A percentile compares a stretch with the other conserved stretches of the same genome.
These are phyloP conservation scores for Colletes collaris DNA, from an alignment of 2,888 invertebrate species.

Conservation along the genomic window DNA sequence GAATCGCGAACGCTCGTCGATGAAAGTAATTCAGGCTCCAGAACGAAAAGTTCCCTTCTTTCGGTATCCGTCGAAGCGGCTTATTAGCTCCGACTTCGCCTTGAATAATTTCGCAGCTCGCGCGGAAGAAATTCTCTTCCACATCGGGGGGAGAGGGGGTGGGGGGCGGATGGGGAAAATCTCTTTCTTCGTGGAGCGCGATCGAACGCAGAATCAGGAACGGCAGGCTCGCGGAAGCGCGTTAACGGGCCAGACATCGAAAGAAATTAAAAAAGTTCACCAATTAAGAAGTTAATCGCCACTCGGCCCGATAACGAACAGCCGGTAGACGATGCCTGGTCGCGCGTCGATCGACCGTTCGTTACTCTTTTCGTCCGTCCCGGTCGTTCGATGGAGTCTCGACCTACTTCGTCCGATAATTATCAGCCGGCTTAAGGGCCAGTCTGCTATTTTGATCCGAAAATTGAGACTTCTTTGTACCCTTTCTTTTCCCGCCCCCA, in stretches of 20 bases:
- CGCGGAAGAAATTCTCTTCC: conserved; percentile 8
- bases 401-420: conserved; percentile 75
- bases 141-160: not conserved
- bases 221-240: not conserved
- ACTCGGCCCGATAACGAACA: conserved; percentile 62
- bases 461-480: too few relatives aligned
- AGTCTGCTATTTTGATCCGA: too few relatives aligned
- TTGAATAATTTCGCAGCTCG: conserved; percentile 32
- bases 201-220: not conserved
- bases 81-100: conserved; percentile 28
- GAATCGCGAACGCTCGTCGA: conserved; percentile 2
- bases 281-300: conserved; percentile 70
- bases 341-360: conserved; percentile 58
- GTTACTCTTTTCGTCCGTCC: conserved; percentile 64
- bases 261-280: conserved; percentile 63
- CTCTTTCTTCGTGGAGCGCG: not conserved
- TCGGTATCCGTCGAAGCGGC: conserved; percentile 16
- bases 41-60: conserved; percentile 23
- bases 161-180: not conserved
- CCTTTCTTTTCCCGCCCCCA: too few relatives aligned
- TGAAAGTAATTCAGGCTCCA: conserved; percentile 4
- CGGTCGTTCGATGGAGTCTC: conserved; percentile 66
- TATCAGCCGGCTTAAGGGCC: conserved; percentile 68
- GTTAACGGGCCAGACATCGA: conserved; percentile 41
- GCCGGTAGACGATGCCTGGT: conserved; percentile 51